Conservation (phyloP, 2,113 vertebrate species). For the Gavialis gangeticus region DNA sequence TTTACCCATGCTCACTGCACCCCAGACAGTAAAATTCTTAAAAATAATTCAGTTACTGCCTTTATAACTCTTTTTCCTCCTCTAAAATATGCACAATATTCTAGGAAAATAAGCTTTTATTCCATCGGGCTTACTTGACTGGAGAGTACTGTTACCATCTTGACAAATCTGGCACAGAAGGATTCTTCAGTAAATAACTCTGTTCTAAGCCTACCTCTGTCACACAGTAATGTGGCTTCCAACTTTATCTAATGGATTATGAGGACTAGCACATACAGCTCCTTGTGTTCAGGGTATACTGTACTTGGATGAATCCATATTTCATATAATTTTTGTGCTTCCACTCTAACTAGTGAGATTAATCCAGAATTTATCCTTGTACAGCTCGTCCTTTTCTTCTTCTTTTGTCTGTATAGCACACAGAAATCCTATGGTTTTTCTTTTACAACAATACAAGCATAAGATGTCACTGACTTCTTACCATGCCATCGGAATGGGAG, state of each 20-base stretch:
- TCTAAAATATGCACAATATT: constrained; percentile 33
- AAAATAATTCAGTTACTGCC: constrained; percentile 9
- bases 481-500: constrained; percentile 14
- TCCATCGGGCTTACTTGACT: background rate
- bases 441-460: constrained; percentile 41
- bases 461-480: background rate
- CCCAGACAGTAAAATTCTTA: background rate
- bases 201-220: constrained; percentile 62
- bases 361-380: background rate
- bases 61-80: constrained; percentile 19
- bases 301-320: background rate
- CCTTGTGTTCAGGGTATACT: background rate
- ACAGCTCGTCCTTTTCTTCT: background rate
- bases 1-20: background rate
- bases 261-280: background rate
- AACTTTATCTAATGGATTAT: constrained; percentile 11
- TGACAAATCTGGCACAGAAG: constrained; percentile 45
- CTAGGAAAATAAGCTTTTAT: constrained; percentile 39
- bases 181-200: constrained; percentile 26
- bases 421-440: background rate
- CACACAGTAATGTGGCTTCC: constrained; percentile 49
- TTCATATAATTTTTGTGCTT: constrained; percentile 23
- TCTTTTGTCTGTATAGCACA: background rate
- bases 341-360: background rate
- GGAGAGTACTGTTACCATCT: constrained; percentile 22